Evolutionary conservation across 2,888 invertebrate genomes (phyloP).

Genomic region (Ommatoiulus sabulosus): DNA sequence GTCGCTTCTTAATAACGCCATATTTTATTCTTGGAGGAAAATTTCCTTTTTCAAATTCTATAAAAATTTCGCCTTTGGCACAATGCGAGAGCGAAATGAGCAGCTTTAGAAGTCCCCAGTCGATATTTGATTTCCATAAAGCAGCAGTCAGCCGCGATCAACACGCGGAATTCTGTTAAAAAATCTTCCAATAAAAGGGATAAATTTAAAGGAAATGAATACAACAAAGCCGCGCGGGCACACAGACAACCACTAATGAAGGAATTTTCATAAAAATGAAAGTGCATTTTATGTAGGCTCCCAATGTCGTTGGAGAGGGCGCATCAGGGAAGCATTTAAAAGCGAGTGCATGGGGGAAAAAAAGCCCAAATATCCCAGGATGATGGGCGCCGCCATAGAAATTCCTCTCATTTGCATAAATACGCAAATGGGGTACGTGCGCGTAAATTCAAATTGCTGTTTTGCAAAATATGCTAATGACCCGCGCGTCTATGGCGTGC

Average conservation of each 20-base stretch:
- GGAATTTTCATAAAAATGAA: conserved; percentile 25
- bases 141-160: conserved; percentile 37
- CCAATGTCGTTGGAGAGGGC: background rate
- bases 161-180: conserved; percentile 32
- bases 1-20: background rate
- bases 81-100: background rate
- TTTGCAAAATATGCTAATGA: conserved; percentile 47
- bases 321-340: conserved; percentile 9
- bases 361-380: background rate
- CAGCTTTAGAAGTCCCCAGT: background rate
- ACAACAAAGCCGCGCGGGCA: conserved; percentile 30
- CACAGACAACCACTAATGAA: conserved; percentile 45
- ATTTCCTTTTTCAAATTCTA: conserved; percentile 12
- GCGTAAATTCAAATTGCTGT: conserved; percentile 45
- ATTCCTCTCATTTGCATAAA: conserved; percentile 37
- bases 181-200: conserved; percentile 34
- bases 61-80: background rate
- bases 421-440: conserved; percentile 41
- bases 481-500: background rate
- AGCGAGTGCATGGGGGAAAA: background rate
- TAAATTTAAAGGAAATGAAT: conserved; percentile 38
- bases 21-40: background rate
- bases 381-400: conserved; percentile 41
- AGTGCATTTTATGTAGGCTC: background rate
- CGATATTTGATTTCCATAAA: conserved; percentile 38